Conservation (phyloP, 2,113 vertebrate genomes). For the Tachycineta bicolor region DNA sequence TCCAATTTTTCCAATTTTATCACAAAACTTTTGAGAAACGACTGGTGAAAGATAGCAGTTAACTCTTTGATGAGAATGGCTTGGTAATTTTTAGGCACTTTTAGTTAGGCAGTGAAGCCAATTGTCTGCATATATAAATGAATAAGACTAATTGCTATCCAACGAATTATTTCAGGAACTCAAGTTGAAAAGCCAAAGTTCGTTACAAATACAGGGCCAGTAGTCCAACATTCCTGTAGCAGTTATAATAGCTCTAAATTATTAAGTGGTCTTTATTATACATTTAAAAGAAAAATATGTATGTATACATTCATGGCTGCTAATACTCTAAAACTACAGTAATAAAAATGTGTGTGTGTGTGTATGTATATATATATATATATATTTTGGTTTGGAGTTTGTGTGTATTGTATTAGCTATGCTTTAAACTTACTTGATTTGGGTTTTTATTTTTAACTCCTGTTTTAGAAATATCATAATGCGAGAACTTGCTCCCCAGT, state of each 20-base stretch:
- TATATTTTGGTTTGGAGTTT: not conserved
- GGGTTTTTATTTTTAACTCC: not conserved
- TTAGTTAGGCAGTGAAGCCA: not conserved
- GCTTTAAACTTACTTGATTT: not conserved
- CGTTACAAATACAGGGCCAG: not conserved
- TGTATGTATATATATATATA: no score
- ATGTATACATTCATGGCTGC: not conserved
- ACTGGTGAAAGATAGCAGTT: not conserved
- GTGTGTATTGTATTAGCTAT: not conserved
- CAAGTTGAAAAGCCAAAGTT: not conserved
- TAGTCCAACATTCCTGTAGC: not conserved
- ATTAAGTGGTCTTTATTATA: not conserved
- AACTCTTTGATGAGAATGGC: not conserved
- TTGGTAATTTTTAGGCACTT: not conserved
- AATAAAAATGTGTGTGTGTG: not conserved
- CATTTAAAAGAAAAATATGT: not conserved
- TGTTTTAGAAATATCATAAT: slow-evolving; percentile 85
- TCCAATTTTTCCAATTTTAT: not conserved
- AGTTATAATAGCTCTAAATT: not conserved
- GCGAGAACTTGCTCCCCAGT: slow-evolving; percentile 90
- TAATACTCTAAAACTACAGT: not conserved
- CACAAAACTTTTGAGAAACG: not conserved
- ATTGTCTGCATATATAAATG: not conserved
- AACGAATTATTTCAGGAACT: not conserved
- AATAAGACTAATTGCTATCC: not conserved